These are phyloP conservation scores for Bagarius yarrelli DNA, from an alignment of 2,113 vertebrate genomes.

Conservation along the genomic window DNA sequence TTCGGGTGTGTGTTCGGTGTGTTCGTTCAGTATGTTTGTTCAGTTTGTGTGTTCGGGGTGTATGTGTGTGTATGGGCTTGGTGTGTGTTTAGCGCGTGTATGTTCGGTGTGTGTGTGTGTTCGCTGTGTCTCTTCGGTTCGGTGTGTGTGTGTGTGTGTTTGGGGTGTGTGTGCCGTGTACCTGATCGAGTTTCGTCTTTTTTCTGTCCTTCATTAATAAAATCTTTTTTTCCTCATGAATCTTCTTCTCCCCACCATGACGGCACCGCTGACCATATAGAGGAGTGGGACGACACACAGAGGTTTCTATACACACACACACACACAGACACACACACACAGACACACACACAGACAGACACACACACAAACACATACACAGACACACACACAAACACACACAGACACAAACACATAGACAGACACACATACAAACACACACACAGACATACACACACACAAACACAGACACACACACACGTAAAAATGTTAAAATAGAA, in stretches of 20 bases:
- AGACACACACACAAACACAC: too few species aligned
- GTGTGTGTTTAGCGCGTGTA: too few species aligned
- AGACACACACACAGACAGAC: conserved; percentile 17
- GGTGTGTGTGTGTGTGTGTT: background rate
- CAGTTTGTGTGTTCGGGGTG: too few species aligned
- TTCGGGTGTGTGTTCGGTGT: too few species aligned
- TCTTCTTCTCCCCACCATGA: conserved; percentile 99
- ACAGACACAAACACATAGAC: too few species aligned
- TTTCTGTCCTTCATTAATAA: conserved; percentile 65
- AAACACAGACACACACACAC: too few species aligned
- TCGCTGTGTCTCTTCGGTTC: background rate
- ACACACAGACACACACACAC: conserved; percentile 22
- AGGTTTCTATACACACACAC: conserved; percentile 70
- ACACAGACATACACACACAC: too few species aligned
- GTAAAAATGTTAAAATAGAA: too few species aligned
- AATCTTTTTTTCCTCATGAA: conserved; percentile 67
- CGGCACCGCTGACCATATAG: conserved; percentile 92
- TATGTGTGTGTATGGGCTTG: too few species aligned
- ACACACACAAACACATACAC: too few species aligned
- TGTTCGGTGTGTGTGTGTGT: too few species aligned
- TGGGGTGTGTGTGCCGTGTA: conserved; percentile 50
- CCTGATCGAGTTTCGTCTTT: conserved; percentile 76
- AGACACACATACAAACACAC: background rate
- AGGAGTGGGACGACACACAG: conserved; percentile 79
- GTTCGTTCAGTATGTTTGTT: too few species aligned